A percentile compares a stretch with the other conserved stretches of the same genome.
Conservation (phyloP, 2,888 invertebrate species). For the Odontocolon sp. region DNA sequence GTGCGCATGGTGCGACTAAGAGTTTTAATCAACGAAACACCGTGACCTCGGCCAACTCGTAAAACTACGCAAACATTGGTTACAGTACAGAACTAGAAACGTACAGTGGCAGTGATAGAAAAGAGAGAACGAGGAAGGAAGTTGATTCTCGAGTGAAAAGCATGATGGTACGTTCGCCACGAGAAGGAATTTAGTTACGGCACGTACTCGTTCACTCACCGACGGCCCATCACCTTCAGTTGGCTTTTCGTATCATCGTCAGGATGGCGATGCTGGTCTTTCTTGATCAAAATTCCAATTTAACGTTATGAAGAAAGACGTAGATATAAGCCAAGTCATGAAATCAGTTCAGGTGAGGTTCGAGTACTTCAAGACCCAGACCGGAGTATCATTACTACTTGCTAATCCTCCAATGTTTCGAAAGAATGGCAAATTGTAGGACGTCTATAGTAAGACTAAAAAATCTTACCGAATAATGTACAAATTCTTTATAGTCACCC, state of each 20-base stretch:
- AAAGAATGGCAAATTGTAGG: no score
- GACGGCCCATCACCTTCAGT: neutral
- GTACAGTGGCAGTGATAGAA: neutral
- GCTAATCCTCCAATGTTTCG: no score
- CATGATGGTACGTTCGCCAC: neutral
- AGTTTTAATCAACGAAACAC: slow-evolving; percentile 73
- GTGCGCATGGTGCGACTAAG: slow-evolving; percentile 47
- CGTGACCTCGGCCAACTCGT: slow-evolving; percentile 58
- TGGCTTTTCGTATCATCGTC: neutral
- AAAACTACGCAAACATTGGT: slow-evolving; percentile 52
- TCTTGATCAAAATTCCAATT: no score
- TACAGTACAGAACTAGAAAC: neutral
- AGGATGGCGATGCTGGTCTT: neutral
- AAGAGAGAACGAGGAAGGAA: slow-evolving; percentile 5
- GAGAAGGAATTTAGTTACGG: neutral
- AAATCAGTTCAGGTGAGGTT: no score
- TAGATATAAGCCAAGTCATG: no score
- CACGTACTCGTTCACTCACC: neutral
- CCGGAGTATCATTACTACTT: no score
- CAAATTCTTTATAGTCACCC: no score
- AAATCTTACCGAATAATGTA: no score
- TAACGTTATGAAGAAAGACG: neutral
- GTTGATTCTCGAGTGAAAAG: slow-evolving; percentile 3
- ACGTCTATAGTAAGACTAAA: no score
- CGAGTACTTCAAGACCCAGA: no score